A percentile compares a stretch with the other conserved stretches of the same genome.
These are phyloP conservation scores for Tinea pellionella DNA, from an alignment of 2,888 invertebrate species.

Conservation along the genomic window DNA sequence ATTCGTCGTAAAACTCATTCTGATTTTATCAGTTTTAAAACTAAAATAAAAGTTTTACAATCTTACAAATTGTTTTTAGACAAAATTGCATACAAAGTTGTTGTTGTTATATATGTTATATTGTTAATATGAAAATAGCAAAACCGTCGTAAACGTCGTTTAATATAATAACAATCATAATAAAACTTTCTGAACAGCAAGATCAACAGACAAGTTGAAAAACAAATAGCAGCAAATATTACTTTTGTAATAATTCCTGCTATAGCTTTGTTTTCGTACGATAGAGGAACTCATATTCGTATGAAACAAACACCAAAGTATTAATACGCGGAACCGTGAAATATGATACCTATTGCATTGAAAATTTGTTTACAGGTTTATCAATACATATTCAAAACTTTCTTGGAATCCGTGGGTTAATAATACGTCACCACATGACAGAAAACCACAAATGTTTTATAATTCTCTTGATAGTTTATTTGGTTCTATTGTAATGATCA, in stretches of 20 bases:
- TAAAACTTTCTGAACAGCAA: neutral
- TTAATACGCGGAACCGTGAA: neutral
- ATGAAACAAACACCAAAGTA: neutral
- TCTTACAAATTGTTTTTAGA: too few relatives aligned
- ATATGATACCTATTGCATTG: neutral
- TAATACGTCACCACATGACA: neutral
- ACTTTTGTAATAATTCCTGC: neutral
- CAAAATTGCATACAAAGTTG: too few relatives aligned
- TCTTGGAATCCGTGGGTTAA: neutral
- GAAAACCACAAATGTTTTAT: neutral
- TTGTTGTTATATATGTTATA: too few relatives aligned
- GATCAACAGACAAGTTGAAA: neutral
- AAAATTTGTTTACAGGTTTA: neutral
- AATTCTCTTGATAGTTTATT: neutral
- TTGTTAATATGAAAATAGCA: too few relatives aligned
- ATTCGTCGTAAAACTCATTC: conserved; percentile 19
- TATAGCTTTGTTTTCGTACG: neutral
- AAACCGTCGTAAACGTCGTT: too few relatives aligned
- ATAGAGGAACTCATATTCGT: neutral
- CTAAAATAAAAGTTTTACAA: neutral
- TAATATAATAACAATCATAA: neutral
- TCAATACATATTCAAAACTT: neutral
- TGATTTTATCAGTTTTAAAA: neutral
- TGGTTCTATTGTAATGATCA: neutral
- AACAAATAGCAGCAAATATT: neutral